A percentile compares a stretch with the other conserved stretches of the same genome.
Conservation (phyloP, 2,113 vertebrate species). For the Bufo gargarizans region DNA sequence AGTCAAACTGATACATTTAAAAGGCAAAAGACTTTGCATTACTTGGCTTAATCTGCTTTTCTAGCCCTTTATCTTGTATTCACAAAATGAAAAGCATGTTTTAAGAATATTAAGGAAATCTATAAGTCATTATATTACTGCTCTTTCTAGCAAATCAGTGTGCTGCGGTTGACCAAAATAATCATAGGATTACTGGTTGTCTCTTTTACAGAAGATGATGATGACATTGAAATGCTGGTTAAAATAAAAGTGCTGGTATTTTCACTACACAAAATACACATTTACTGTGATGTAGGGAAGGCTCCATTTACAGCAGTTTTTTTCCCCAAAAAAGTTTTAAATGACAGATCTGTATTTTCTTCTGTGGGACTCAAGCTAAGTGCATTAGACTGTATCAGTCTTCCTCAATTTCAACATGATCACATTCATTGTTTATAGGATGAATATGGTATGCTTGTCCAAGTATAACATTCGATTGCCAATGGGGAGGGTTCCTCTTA, state of each 20-base stretch:
- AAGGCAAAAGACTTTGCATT: constrained; percentile 17
- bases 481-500: too few species aligned
- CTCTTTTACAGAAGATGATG: not conserved
- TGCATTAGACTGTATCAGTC: too few species aligned
- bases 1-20: constrained; percentile 35
- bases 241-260: not conserved
- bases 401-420: too few species aligned
- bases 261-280: not conserved
- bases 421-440: too few species aligned
- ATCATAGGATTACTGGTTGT: constrained; percentile 29
- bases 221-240: not conserved
- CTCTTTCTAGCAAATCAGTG: constrained; percentile 36
- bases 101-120: constrained; percentile 51
- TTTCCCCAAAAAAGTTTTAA: not conserved
- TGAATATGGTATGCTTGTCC: too few species aligned
- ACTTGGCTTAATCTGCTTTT: constrained; percentile 37
- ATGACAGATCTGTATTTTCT: not conserved
- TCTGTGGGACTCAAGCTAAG: not conserved
- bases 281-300: not conserved
- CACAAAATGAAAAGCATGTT: constrained; percentile 41
- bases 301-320: not conserved
- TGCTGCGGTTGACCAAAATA: not conserved
- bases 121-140: constrained; percentile 29
- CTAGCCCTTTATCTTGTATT: constrained; percentile 6
- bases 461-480: too few species aligned